phyloP scores from a whole-genome alignment of 2,113 vertebrate genomes.

The Picathartes gymnocephalus region DNA sequence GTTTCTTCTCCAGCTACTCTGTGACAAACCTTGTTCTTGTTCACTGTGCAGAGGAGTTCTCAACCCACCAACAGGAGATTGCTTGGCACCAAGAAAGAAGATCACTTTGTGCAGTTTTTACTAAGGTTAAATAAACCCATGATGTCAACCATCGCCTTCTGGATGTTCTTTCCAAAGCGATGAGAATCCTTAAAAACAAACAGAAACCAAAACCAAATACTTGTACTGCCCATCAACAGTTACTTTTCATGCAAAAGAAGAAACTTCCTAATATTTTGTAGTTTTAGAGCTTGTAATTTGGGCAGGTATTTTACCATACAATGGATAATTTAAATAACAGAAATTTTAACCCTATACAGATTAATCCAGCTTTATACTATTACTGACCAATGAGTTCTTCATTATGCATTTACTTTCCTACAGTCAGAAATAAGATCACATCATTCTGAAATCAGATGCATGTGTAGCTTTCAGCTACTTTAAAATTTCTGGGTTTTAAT shows the following conservation, averaged over 20 bases:
- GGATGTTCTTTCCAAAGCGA: constrained; percentile 85
- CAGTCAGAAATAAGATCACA: background rate
- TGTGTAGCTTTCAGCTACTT: background rate
- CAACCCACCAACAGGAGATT: background rate
- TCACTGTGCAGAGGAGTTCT: background rate
- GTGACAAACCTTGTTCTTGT: constrained; percentile 1
- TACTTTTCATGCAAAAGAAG: background rate
- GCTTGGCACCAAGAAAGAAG: background rate
- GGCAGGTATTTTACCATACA: background rate
- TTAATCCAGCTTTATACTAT: background rate
- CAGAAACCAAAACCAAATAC: background rate
- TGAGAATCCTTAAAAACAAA: constrained; percentile 83
- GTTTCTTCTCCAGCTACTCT: background rate
- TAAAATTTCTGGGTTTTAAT: background rate
- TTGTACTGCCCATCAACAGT: background rate
- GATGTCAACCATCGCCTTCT: constrained; percentile 85
- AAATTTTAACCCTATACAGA: background rate
- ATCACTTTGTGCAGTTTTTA: constrained; percentile 80
- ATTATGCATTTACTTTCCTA: background rate
- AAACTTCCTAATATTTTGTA: background rate
- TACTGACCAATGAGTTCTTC: background rate
- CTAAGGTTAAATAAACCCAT: constrained; percentile 74
- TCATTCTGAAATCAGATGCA: background rate
- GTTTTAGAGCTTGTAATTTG: background rate
- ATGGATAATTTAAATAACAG: background rate